Percentiles rank a stretch among this genome's conserved stretches.
These are phyloP conservation scores for Chloebia gouldiae DNA, from an alignment of 2,113 vertebrate species.

Conservation along the genomic window DNA sequence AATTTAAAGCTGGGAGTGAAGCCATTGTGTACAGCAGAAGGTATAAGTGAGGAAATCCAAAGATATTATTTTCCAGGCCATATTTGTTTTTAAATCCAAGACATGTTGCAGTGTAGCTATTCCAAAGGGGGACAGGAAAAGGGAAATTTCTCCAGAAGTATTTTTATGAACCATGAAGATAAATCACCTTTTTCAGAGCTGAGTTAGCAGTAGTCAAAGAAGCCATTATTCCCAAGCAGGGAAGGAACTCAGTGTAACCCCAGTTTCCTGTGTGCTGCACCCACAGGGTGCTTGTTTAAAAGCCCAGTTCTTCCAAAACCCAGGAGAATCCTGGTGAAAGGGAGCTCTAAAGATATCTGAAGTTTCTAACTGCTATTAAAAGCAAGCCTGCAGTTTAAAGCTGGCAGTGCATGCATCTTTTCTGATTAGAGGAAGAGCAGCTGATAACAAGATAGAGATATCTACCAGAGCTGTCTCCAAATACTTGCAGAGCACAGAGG, in stretches of 20 bases:
- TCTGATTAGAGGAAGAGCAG: conserved; percentile 12
- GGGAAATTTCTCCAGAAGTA: conserved; percentile 9
- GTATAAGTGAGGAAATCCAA: conserved; percentile 12
- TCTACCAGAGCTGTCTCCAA: neutral
- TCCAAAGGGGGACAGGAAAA: conserved; percentile 3
- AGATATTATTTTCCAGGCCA: conserved; percentile 1
- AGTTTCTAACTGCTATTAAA: conserved; percentile 11
- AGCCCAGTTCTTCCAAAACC: neutral
- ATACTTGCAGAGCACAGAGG: neutral
- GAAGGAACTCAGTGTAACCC: neutral
- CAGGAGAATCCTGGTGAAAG: conserved; percentile 13
- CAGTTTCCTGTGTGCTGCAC: neutral
- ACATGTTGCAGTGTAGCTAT: neutral
- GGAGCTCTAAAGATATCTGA: neutral
- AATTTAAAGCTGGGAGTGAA: conserved; percentile 36
- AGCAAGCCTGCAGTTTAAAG: conserved; percentile 7
- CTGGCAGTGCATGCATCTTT: neutral
- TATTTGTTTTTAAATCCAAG: conserved; percentile 39
- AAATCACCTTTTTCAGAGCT: conserved; percentile 28
- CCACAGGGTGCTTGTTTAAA: neutral
- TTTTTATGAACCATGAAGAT: conserved; percentile 19
- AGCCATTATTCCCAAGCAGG: neutral
- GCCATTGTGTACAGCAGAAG: conserved; percentile 23
- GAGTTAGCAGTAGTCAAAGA: conserved; percentile 14
- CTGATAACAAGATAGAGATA: conserved; percentile 18